These are phyloP conservation scores for Naso thynnoides DNA, from an alignment of 2,797 vertebrate genomes.

Conservation along the genomic window DNA sequence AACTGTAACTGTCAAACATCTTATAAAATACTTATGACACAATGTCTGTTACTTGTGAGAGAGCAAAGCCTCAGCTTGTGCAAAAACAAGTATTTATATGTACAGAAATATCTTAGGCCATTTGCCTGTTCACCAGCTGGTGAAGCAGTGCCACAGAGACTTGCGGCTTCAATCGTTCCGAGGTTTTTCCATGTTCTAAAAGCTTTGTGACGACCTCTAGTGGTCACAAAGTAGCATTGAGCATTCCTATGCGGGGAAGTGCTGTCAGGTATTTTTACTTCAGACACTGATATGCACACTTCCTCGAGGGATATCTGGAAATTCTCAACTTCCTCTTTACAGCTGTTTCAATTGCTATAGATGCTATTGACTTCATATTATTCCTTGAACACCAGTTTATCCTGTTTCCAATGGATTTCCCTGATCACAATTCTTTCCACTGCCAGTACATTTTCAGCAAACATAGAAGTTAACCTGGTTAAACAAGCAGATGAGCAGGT, in stretches of 20 bases:
- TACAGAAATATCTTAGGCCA: background rate
- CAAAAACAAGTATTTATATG: background rate
- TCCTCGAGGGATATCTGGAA: background rate
- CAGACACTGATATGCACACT: background rate
- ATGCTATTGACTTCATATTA: background rate
- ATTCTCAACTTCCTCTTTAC: conserved; percentile 24
- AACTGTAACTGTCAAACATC: background rate
- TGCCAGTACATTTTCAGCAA: conserved; percentile 11
- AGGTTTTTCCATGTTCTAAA: background rate
- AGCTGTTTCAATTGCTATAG: background rate
- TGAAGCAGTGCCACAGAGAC: background rate
- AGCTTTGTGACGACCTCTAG: conserved; percentile 35
- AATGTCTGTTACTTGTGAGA: background rate
- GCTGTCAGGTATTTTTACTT: background rate
- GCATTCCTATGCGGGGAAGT: conserved; percentile 1
- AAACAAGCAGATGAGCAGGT: conserved; percentile 53
- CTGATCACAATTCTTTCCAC: background rate
- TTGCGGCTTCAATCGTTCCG: background rate
- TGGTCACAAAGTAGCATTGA: conserved; percentile 11
- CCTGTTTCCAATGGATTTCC: conserved; percentile 32
- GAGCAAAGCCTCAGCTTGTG: background rate
- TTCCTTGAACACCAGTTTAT: background rate
- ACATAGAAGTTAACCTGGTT: background rate
- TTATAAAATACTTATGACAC: background rate
- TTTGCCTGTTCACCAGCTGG: background rate